Percentiles rank a stretch among this genome's conserved stretches.
Conservation (phyloP, 2,888 invertebrate genomes). For the Philereme vetulata region DNA sequence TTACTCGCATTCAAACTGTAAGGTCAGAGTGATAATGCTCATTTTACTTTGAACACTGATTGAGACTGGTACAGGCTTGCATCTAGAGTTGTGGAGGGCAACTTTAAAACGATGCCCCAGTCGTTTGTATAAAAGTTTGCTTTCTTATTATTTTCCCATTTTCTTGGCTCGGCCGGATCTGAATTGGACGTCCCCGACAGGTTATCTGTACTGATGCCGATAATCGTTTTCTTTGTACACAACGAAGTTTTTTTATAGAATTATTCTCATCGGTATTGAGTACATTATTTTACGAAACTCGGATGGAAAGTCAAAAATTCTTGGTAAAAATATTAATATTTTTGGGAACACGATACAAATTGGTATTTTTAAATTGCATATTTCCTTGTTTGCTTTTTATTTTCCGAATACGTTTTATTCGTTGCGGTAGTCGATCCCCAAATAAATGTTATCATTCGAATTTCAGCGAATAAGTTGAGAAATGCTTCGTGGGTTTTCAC, state of each 20-base stretch:
- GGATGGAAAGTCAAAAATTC: background rate
- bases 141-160: slow-evolving; percentile 52
- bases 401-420: too few species aligned
- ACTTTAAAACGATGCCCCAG: slow-evolving; percentile 62
- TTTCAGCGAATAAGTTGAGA: too few species aligned
- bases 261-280: too few species aligned
- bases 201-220: slow-evolving; percentile 35
- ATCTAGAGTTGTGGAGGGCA: slow-evolving; percentile 34
- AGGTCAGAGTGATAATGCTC: background rate
- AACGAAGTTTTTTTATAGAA: background rate
- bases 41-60: slow-evolving; percentile 3
- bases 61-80: slow-evolving; percentile 2
- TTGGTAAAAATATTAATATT: too few species aligned
- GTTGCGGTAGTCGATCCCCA: too few species aligned
- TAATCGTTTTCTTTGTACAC: slow-evolving; percentile 15
- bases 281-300: background rate
- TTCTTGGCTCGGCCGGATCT: slow-evolving; percentile 44
- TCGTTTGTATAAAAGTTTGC: slow-evolving; percentile 69
- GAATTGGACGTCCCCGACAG: slow-evolving; percentile 48
- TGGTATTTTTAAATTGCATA: too few species aligned
- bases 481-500: too few species aligned
- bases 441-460: too few species aligned
- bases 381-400: too few species aligned
- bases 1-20: background rate
- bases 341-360: too few species aligned